Evolutionary conservation across 2,888 invertebrate species (phyloP).

Genomic region (Unio pictorum): DNA sequence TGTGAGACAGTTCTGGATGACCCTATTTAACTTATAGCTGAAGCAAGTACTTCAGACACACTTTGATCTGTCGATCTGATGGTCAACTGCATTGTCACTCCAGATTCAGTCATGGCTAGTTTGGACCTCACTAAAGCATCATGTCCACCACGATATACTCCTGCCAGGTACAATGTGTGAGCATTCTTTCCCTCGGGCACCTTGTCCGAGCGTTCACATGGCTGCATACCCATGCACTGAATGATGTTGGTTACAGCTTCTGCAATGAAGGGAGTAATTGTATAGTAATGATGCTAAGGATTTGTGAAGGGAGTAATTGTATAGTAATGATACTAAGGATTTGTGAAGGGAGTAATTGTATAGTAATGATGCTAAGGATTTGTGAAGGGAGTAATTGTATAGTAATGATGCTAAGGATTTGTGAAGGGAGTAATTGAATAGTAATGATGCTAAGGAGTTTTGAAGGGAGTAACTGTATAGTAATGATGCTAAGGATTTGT

Average conservation of each 20-base stretch:
- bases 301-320: background rate
- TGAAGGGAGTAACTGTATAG: too few species aligned
- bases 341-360: too few species aligned
- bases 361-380: too few species aligned
- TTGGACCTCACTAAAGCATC: constrained; percentile 91
- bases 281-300: background rate
- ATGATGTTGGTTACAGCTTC: constrained; percentile 88
- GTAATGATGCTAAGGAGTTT: too few species aligned
- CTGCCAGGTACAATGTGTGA: constrained; percentile 86
- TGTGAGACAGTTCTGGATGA: background rate
- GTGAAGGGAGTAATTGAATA: too few species aligned
- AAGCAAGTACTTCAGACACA: constrained; percentile 86
- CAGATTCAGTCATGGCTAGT: constrained; percentile 81
- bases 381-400: too few species aligned
- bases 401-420: too few species aligned
- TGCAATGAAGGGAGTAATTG: constrained; percentile 45
- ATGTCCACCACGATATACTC: constrained; percentile 90
- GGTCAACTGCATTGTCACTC: constrained; percentile 92
- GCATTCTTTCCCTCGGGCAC: constrained; percentile 86
- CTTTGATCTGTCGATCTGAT: constrained; percentile 89
- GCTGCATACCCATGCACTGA: constrained; percentile 86
- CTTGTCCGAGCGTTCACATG: constrained; percentile 87
- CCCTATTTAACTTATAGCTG: constrained; percentile 66
- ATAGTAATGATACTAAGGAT: too few species aligned
- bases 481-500: too few species aligned